Evolutionary conservation across 2,888 invertebrate genomes (phyloP), one percentile per base, ranked within the genome.

Genomic region (Pyrgus malvae): DNA sequence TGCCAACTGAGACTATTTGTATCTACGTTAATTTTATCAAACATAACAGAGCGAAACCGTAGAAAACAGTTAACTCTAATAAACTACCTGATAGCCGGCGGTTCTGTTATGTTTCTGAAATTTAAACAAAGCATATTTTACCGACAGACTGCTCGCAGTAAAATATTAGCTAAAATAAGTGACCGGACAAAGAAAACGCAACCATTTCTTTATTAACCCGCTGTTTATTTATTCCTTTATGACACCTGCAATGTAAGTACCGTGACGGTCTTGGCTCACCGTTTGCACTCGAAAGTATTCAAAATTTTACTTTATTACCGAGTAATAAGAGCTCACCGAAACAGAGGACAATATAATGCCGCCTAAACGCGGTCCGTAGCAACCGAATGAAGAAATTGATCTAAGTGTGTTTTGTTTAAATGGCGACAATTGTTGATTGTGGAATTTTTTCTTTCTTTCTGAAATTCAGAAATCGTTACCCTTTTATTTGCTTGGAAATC

Each of bases 201-300:
- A 48, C 48, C 37, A 33, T 40, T 46, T 27, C 48, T 38, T 25
- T 23, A 17, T 17, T 23, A 40, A 23, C 11, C 37, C 14, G 27
- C 11, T 37, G 27, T 48, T 48, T 48, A 23, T 48, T 63, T 67
- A 53, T 70, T 69, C 68, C 62, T 73, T 68, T 71, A 68, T 67
- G 67, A 57, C 66, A 70, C 67, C 67, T 68, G 67, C 61, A 62
- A 64, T 71, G 60, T 60, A 60, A 61, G 61, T 55, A 40, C 66
- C 67, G 64, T 67, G 65, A 60, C 72, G 51, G 8, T 9, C n/a
- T 21, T 23, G 9, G 8, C 25, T 41, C 9, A 25, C 21, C n/a
- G 17, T 31, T 19, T 9, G n/a, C 6, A 21, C 5, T 6, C 3
- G 8, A 25, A 25, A 19, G 9, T 6, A 4, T 37, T 8, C 7